A percentile compares a stretch with the other conserved stretches of the same genome.
These are phyloP conservation scores for Chaetophractus vellerosus DNA, from an alignment of 2,797 vertebrate species.

Conservation along the genomic window DNA sequence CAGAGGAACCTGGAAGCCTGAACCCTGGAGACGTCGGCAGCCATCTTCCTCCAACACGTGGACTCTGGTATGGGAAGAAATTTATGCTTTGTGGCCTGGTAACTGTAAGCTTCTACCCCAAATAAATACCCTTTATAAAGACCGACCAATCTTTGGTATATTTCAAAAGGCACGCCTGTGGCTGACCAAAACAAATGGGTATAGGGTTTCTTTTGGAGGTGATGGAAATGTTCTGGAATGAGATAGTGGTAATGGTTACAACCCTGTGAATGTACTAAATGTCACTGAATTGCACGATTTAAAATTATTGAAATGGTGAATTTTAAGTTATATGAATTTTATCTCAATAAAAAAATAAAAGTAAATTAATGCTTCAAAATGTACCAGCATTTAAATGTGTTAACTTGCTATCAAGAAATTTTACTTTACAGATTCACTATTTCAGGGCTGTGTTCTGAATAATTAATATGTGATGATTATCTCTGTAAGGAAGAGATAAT, in stretches of 20 bases:
- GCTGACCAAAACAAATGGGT: no score
- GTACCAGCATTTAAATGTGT: slow-evolving; percentile 37
- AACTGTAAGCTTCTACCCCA: no score
- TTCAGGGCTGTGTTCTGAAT: slow-evolving; percentile 60
- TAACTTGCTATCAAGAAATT: slow-evolving; percentile 61
- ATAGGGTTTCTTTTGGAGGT: not conserved
- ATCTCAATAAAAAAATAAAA: slow-evolving; percentile 61
- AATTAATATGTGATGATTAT: slow-evolving; percentile 75
- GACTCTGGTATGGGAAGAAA: no score
- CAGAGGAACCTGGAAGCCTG: no score
- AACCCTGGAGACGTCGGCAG: no score
- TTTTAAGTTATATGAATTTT: slow-evolving; percentile 48
- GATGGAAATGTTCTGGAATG: slow-evolving; percentile 53
- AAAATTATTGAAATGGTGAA: not conserved
- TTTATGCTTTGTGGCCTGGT: no score
- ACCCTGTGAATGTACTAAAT: not conserved
- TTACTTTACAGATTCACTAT: slow-evolving; percentile 57
- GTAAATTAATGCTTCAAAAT: slow-evolving; percentile 38
- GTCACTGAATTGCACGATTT: not conserved
- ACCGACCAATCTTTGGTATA: no score
- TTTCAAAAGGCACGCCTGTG: no score
- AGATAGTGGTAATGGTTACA: not conserved
- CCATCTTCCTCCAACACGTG: no score
- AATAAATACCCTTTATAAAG: no score
- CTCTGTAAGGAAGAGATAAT: slow-evolving; percentile 70